Evolutionary conservation across 2,797 vertebrate genomes (phyloP), one percentile per base, ranked within the genome.

Genomic region (Acipenser oxyrinchus): DNA sequence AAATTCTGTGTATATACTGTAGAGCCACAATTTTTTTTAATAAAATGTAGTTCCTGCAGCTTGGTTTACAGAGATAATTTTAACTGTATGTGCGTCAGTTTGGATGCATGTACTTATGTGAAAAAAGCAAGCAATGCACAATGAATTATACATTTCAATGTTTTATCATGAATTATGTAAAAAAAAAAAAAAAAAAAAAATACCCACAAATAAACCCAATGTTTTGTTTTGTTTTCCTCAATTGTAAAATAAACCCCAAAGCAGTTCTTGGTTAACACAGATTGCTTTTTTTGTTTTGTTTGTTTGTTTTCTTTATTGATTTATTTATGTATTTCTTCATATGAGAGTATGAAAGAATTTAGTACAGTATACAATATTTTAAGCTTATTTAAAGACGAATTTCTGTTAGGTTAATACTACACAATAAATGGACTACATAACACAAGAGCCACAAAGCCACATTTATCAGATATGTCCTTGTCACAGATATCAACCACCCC

Each of bases 201-300:
- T 53, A 93, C 94, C 92, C 91, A 92, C 89, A 88, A 78, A 92
- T 92, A 93, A 93, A 92, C 88, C 92, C 91, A 92, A 93, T 95
- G 86, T 94, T 95, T 86, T 37, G 12, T 76, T 85, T 70, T 71
- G 83, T 80, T 87, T 77, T 93, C 91, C 93, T 95, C 91, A 93
- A 94, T 89, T 97, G 94, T 97, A 95, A 95, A 97, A 97, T 97
- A 97, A 97, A 97, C 89, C 93, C 92, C 93, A 94, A 93, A 89
- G 86, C 94, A 93, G 93, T 95, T 91, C 92, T 93, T 93, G 93
- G 92, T 95, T 94, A 94, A 94, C 90, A 85, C 81, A 18, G 18
- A 18, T 18, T n/a, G n/a, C n/a, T n/a, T n/a, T n/a, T n/a, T n/a
- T 87, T 85, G 82, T 86, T 89, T 81, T 91, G n/a, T 87, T 91